Evolutionary conservation across 2,888 invertebrate genomes (phyloP), one percentile per base, ranked within the genome.

Genomic region (Frankliniella fusca): DNA sequence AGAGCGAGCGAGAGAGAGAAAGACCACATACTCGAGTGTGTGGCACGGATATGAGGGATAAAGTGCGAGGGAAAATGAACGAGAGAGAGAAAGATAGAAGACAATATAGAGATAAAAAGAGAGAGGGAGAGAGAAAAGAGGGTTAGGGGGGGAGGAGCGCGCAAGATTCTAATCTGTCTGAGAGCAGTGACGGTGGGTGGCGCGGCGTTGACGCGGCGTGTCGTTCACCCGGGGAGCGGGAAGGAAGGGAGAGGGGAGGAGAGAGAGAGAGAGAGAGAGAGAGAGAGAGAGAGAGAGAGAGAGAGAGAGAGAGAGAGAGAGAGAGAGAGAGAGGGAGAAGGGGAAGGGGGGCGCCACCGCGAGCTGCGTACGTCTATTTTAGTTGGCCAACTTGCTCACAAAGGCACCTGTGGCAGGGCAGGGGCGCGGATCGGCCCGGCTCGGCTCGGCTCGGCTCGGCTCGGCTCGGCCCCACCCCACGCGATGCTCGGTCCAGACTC

Each of bases 81-180:
- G 38, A 38, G 38, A 38, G 38, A 38, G 38, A 18, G 54, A 18
- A 18, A 18, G 54, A 18, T 3, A 18, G 15, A 54, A 61, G 61
- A n/a, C 61, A 38, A 38, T 2, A 38, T 38, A 5, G 38, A 38
- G 38, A 38, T 38, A 5, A 38, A 38, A 38, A 38, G 38, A 38
- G 38, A 38, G 38, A 38, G 38, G 38, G 5, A 5, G 38, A 5
- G 38, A 38, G 38, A 38, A 2, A n/a, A n/a, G n/a, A n/a, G n/a
- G n/a, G n/a, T n/a, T n/a, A n/a, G 38, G 54, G 54, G 54, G 0
- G 54, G 20, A 5, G 5, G 54, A 54, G 54, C 18, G 70, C 70
- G 23, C 70, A 76, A 76, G 70, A 76, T 76, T 76, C 23, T 76
- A 76, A 76, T 76, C 70, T 76, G 70, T 76, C 70, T 76, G 70